These are phyloP conservation scores for Enteromius radiatus DNA, from an alignment of 2,797 vertebrate species.

Conservation along the genomic window DNA sequence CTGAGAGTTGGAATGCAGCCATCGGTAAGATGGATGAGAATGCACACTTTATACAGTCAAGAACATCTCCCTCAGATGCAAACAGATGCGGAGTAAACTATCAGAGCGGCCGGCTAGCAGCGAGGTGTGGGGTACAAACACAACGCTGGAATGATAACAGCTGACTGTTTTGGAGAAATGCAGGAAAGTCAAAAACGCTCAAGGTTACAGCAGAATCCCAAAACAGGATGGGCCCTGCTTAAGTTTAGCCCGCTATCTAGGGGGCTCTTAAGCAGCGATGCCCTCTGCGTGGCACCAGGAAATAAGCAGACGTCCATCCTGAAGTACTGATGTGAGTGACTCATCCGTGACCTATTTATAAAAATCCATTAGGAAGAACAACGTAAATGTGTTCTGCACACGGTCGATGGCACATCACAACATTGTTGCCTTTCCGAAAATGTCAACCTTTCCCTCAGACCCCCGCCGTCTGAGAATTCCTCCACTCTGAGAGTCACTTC, in stretches of 20 bases:
- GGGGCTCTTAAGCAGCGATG: conserved; percentile 65
- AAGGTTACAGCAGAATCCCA: conserved; percentile 75
- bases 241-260: conserved; percentile 69
- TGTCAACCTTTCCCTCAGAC: conserved; percentile 44
- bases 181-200: conserved; percentile 74
- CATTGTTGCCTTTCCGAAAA: conserved; percentile 43
- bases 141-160: conserved; percentile 68
- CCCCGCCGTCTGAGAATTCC: conserved; percentile 66
- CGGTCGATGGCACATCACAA: conserved; percentile 35
- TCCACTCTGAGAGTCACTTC: conserved; percentile 68
- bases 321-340: conserved; percentile 34
- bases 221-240: conserved; percentile 80
- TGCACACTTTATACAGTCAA: conserved; percentile 62
- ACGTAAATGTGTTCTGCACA: conserved; percentile 54
- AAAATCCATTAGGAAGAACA: conserved; percentile 42
- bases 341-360: conserved; percentile 57
- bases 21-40: conserved; percentile 69
- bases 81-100: conserved; percentile 13
- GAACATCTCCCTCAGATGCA: conserved; percentile 19
- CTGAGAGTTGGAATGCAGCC: conserved; percentile 77
- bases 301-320: conserved; percentile 61
- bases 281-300: conserved; percentile 72
- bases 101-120: conserved; percentile 7
- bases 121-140: conserved; percentile 46
- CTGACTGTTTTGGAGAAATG: conserved; percentile 66